Percentiles rank a stretch among this genome's conserved stretches.
phyloP scores from a whole-genome alignment of 2,113 vertebrate genomes.

The Serinus canaria region DNA sequence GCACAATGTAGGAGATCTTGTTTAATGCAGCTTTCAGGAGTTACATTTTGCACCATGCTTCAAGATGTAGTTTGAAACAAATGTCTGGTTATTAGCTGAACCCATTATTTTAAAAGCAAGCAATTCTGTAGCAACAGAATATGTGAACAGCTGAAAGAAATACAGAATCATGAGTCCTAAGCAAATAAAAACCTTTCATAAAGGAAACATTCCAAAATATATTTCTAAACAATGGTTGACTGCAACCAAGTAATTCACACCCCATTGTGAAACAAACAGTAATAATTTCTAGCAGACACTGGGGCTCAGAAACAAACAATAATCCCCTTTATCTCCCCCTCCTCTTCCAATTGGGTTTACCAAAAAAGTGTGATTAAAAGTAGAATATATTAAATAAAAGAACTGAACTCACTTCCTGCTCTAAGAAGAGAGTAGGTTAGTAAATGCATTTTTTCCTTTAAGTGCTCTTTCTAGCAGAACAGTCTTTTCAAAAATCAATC shows the following conservation, averaged over 20 bases:
- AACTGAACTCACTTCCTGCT: background rate
- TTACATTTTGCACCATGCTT: background rate
- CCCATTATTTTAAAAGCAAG: conserved; percentile 2
- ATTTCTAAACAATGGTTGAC: conserved; percentile 64
- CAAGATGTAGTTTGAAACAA: background rate
- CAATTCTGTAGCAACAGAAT: background rate
- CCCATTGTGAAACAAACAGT: conserved; percentile 45
- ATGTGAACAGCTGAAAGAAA: conserved; percentile 56
- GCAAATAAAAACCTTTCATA: conserved; percentile 54
- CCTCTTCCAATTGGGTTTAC: background rate
- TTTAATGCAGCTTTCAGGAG: conserved; percentile 7
- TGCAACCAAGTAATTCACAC: conserved; percentile 60
- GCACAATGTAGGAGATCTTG: background rate
- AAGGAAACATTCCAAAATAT: conserved; percentile 54
- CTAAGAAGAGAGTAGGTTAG: background rate
- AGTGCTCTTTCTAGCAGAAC: background rate
- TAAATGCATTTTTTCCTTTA: background rate
- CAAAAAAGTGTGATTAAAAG: background rate
- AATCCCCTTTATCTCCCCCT: background rate
- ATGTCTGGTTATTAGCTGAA: conserved; percentile 19
- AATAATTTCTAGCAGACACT: conserved; percentile 48
- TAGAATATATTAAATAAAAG: background rate
- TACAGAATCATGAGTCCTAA: background rate
- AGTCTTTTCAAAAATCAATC: background rate
- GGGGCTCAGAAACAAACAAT: conserved; percentile 28